Base-by-base conservation (phyloP, 2,113 vertebrate species). In the Sisor rabdophorus region DNA sequence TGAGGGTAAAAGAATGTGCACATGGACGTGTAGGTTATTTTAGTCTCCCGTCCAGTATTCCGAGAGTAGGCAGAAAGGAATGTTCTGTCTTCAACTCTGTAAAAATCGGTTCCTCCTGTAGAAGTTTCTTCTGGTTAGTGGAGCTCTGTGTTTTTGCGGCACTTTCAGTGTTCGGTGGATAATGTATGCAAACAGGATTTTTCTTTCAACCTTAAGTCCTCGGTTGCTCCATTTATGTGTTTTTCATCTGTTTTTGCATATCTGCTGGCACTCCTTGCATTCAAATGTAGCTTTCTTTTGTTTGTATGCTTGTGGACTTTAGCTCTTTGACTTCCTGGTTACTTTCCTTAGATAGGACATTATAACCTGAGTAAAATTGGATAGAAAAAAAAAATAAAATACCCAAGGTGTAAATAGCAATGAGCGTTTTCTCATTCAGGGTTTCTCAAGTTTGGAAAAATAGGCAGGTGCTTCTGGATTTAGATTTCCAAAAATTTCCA, bases 191-290 rank as follows among this genome's bases (percentile, higher is more conserved):
- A 58, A 60, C 17, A 26, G 20, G 24, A 9, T 36, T 68, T 11
- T 48, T 8, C 2, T 58, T 32, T 63, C n/a, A 65, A 22, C n/a
- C 47, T 40, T 6, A 22, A 30, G 54, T 6, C 28, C 24, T 44
- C 22, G 10, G 9, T 10, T 28, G n/a, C 16, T 65, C 53, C 30
- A 26, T 53, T 77, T 44, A 36, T 65, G 16, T 70, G 15, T 36
- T 50, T 64, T 59, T 2, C 53, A 20, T 3, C 19, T 6, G 15
- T 26, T 30, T 77, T 71, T 70, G 40, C 64, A 11, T 30, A 26
- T 63, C 61, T 63, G 28, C 54, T 40, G 59, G 68, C 28, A 28
- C 68, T 60, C 53, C 67, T 71, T 78, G 76, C 58, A 72, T 78
- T 40, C 24, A 8, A 44, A 11, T 8, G 61, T 78, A 60, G 15